phyloP scores from a whole-genome alignment of 1,140 invertebrate species.

The Drosophila arawakana region DNA sequence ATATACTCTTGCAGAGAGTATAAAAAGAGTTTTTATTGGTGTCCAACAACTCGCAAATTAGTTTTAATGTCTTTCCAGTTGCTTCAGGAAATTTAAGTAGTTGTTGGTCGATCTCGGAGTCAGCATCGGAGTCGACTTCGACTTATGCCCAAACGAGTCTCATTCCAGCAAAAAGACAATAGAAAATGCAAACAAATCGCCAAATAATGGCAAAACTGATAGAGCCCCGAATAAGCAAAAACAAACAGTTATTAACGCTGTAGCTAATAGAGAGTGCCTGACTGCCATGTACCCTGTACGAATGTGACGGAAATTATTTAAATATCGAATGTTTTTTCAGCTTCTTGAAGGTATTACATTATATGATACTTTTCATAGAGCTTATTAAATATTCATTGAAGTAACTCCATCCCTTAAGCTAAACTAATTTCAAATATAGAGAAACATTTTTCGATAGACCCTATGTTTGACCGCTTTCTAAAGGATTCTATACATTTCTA shows the following conservation, averaged over 20 bases:
- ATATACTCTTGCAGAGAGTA: too few species aligned
- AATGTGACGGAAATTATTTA: not conserved
- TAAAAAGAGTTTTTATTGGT: slow-evolving; percentile 48
- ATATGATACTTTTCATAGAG: too few species aligned
- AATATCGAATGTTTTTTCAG: not conserved
- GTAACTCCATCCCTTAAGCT: too few species aligned
- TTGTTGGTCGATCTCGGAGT: not conserved
- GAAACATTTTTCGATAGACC: too few species aligned
- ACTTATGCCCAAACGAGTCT: not conserved
- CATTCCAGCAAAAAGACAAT: not conserved
- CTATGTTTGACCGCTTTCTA: too few species aligned
- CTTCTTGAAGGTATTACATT: too few species aligned
- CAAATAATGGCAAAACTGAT: not conserved
- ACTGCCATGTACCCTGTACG: too few species aligned
- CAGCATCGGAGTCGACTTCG: not conserved
- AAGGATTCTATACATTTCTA: too few species aligned
- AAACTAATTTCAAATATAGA: too few species aligned
- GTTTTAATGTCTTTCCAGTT: slow-evolving; percentile 37
- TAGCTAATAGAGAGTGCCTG: not conserved
- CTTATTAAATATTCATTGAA: too few species aligned
- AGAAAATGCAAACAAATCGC: not conserved
- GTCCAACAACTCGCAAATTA: slow-evolving; percentile 38
- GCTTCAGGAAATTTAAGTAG: slow-evolving; percentile 9
- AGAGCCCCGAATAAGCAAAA: not conserved
- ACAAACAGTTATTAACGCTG: not conserved